phyloP scores from a whole-genome alignment of 1,140 invertebrate species.

The Drosophila prosaltans region DNA sequence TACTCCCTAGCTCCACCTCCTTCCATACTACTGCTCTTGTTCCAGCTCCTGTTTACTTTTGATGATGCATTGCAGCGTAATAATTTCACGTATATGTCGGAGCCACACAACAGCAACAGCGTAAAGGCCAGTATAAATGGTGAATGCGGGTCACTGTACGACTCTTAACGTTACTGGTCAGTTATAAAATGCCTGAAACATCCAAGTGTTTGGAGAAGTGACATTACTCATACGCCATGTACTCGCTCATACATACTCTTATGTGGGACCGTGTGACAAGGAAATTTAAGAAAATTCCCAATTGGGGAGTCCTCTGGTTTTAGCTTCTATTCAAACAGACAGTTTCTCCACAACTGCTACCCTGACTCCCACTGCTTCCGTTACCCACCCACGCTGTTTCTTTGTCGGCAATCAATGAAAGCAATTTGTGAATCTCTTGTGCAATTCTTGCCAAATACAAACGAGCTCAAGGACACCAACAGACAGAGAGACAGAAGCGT shows the following conservation, averaged over 20 bases:
- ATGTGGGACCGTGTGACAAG: constrained; percentile 17
- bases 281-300: constrained; percentile 46
- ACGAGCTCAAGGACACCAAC: constrained; percentile 55
- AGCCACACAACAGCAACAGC: constrained; percentile 45
- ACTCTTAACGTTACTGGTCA: constrained; percentile 46
- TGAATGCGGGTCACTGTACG: constrained; percentile 31
- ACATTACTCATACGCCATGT: constrained; percentile 57
- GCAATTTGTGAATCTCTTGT: constrained; percentile 79
- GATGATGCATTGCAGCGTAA: constrained; percentile 78
- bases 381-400: constrained; percentile 22
- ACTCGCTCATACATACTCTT: constrained; percentile 8
- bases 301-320: constrained; percentile 5
- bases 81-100: constrained; percentile 76
- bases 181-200: constrained; percentile 49
- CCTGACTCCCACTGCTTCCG: background rate
- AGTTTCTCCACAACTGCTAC: background rate
- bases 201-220: constrained; percentile 35
- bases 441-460: constrained; percentile 66
- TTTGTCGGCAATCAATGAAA: constrained; percentile 78
- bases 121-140: constrained; percentile 36
- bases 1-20: constrained; percentile 9
- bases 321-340: constrained; percentile 9
- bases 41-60: constrained; percentile 63
- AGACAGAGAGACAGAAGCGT: constrained; percentile 26
- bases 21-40: constrained; percentile 21